Base-by-base conservation (phyloP, 2,797 vertebrate genomes). In the Sebastes hubbsi region DNA sequence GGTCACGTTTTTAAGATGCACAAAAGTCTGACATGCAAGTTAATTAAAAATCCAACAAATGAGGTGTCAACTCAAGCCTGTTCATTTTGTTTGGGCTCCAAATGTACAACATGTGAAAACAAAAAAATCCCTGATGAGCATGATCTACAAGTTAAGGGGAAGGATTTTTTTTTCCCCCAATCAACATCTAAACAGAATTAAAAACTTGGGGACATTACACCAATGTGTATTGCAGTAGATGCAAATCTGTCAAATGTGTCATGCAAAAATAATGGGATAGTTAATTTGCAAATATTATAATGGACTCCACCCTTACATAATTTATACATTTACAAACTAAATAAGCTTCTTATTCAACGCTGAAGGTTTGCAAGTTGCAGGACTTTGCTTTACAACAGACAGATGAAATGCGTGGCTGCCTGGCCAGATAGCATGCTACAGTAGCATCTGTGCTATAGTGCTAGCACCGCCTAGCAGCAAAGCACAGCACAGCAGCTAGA, bases 341-440 rank as follows among this genome's bases (percentile, higher is more conserved):
- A 74, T 6, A 30, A 18, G 13, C 12, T 30, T 27, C 20, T 54
- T 25, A 9, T 63, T 74, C 14, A 70, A 36, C 13, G 11, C 5
- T 60, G 6, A 46, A 24, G 5, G 22, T 34, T 55, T 79, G 22
- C 46, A 14, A 67, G 24, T 34, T 60, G 66, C 58, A 76, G 30
- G 72, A 59, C 46, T 85, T 59, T 46, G 78, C 70, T 87, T 68
- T 54, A 49, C 16, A 82, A 66, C 61, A 75, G 25, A 30, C n/a
- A 56, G 72, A 83, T 83, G 49, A 88, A 90, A 89, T 88, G 88
- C 89, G 87, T 92, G 86, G 80, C 83, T 85, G 78, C 4, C 72
- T 76, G 73, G 25, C 27, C 80, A 80, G 72, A 78, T 75, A 84
- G 82, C 89, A 88, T 86, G 91, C 77, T 93, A 42, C 38, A 42